Evolutionary conservation across 2,113 vertebrate genomes (phyloP).

Genomic region (Zapus hudsonius): DNA sequence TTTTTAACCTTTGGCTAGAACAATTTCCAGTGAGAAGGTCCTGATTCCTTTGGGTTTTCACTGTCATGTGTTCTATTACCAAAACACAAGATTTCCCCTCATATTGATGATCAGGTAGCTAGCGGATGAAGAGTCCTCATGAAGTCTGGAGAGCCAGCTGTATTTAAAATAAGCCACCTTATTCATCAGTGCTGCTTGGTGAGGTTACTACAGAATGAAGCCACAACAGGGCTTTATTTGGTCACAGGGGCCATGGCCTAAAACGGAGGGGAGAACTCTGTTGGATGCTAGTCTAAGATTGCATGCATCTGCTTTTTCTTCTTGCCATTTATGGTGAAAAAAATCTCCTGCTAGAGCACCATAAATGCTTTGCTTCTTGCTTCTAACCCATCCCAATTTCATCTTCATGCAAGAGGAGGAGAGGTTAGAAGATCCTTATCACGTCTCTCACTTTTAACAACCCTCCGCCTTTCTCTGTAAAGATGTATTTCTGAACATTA

Average conservation of each 20-base stretch:
- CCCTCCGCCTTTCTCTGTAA: background rate
- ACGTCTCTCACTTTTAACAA: background rate
- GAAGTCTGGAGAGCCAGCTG: background rate
- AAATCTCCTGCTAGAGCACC: background rate
- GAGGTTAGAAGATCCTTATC: constrained; percentile 29
- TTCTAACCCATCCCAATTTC: constrained; percentile 10
- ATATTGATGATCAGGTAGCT: no score
- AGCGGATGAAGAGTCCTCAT: constrained; percentile 16
- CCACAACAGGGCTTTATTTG: constrained; percentile 67
- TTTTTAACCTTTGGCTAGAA: background rate
- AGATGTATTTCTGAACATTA: background rate
- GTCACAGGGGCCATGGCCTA: constrained; percentile 1
- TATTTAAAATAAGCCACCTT: constrained; percentile 40
- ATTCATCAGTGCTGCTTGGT: background rate
- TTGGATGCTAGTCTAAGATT: constrained; percentile 63
- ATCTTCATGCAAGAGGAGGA: background rate
- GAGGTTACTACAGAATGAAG: background rate
- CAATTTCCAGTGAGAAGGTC: background rate
- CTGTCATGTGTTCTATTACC: background rate
- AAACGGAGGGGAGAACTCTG: constrained; percentile 6
- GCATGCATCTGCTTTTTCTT: constrained; percentile 43
- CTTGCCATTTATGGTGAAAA: constrained; percentile 69
- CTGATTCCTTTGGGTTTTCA: background rate
- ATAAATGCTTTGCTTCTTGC: constrained; percentile 51
- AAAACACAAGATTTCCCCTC: background rate